Evolutionary conservation across 2,888 invertebrate species (phyloP), one percentile per base, ranked within the genome.

Genomic region (Hyppa rectilinea): DNA sequence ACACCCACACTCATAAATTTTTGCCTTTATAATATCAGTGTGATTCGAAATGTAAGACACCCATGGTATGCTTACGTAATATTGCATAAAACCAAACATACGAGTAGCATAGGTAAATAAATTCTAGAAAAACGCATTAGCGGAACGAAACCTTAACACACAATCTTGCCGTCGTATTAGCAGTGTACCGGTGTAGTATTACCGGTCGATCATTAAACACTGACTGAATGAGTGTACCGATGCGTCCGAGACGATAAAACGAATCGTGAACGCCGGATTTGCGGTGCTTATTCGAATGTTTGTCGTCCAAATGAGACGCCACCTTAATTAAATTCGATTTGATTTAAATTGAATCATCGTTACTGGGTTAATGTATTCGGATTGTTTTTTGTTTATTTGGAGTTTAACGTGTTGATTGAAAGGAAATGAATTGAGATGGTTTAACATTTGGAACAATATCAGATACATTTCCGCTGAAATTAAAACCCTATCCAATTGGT

Each of bases 261-360:
- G 88, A 89, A 91, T 92, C 94, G 93, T 93, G 93, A 92, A 91
- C 87, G 61, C 83, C 81, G 89, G 88, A 93, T 93, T 92, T 87
- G 87, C 87, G 85, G 81, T 80, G 77, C 69, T 80, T 81, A 84
- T 86, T 83, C 82, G 79, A 63, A 74, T 85, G 84, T 88, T 87
- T 85, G 88, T 89, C 89, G 90, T 90, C 88, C 88, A 87, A 88
- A 87, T 84, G 88, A 87, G 87, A 91, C 87, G 80, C 87, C 67
- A 78, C 89, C 89, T 92, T 93, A 93, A 93, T 92, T 93, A 92
- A 92, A 89, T 84, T 83, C 56, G 36, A 74, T 86, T 87, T 84
- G 80, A 91, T 88, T 88, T 81, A 85, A 88, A 90, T 89, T 86
- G 79, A 82, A 88, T 90, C 87, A 87, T 87, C 84, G 86, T 86